These are phyloP conservation scores for Endotricha flammealis DNA, from an alignment of 2,888 invertebrate species.

Conservation along the genomic window DNA sequence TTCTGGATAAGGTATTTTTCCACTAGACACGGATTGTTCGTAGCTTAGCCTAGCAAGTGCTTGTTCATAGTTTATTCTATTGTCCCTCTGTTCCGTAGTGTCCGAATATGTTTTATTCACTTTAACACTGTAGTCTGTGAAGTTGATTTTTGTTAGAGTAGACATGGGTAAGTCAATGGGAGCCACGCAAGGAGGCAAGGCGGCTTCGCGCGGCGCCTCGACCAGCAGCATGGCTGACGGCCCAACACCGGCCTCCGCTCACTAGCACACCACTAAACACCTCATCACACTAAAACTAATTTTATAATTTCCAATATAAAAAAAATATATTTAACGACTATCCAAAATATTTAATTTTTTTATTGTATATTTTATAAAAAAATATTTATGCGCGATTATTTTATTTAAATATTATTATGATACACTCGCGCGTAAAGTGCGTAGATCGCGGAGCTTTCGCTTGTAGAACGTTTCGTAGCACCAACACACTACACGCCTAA, in stretches of 20 bases:
- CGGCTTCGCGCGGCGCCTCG: conserved; percentile 85
- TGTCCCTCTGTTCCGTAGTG: conserved; percentile 49
- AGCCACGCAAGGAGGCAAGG: conserved; percentile 78
- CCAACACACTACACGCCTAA: conserved; percentile 53
- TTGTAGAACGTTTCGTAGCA: conserved; percentile 36
- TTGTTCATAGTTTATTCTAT: conserved; percentile 59
- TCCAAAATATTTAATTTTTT: neutral
- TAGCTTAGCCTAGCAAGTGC: conserved; percentile 58
- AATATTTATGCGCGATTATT: conserved; percentile 1
- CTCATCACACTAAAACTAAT: conserved; percentile 37
- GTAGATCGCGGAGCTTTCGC: conserved; percentile 37
- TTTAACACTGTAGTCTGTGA: conserved; percentile 73
- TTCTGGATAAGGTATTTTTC: conserved; percentile 57
- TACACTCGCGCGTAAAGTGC: conserved; percentile 27
- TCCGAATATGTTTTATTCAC: conserved; percentile 58
- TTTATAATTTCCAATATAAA: neutral
- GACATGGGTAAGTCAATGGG: conserved; percentile 68
- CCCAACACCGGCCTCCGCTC: conserved; percentile 57
- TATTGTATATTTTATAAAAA: conserved; percentile 10
- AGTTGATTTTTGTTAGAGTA: conserved; percentile 63
- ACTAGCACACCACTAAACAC: conserved; percentile 49
- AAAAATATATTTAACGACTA: neutral
- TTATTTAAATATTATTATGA: conserved; percentile 12
- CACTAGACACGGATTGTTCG: conserved; percentile 53
- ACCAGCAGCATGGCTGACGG: conserved; percentile 86